Conservation (phyloP, 2,888 invertebrate species). For the Sinhomidia bicolor region DNA sequence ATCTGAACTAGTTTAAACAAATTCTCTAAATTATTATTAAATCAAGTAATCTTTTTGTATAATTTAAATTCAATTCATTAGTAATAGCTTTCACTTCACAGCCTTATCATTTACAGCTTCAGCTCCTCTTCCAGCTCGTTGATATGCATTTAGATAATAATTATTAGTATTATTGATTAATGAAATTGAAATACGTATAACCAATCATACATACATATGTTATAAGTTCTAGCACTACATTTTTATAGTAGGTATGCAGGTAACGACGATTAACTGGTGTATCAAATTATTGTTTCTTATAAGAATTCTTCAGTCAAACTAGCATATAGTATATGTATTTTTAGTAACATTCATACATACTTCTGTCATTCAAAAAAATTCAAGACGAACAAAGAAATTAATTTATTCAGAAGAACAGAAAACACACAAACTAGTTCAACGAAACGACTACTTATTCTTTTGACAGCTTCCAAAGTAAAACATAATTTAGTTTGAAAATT, state of each 20-base stretch:
- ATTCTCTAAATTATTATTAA: neutral
- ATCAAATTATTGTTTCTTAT: neutral
- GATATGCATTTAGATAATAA: slow-evolving; percentile 59
- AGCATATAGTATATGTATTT: too few species aligned
- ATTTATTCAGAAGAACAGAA: too few species aligned
- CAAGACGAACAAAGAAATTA: too few species aligned
- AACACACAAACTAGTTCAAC: too few species aligned
- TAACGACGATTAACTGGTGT: neutral
- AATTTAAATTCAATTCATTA: neutral
- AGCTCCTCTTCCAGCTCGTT: slow-evolving; percentile 68
- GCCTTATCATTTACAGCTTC: slow-evolving; percentile 65
- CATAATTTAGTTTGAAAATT: neutral
- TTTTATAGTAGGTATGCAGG: neutral
- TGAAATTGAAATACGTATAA: neutral
- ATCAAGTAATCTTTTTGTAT: neutral
- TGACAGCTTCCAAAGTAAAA: too few species aligned
- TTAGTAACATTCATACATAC: too few species aligned
- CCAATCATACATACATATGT: neutral
- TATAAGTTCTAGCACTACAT: neutral
- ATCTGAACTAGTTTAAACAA: neutral
- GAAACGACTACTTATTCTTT: too few species aligned
- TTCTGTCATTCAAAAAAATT: too few species aligned
- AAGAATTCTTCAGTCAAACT: too few species aligned
- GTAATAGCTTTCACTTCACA: slow-evolving; percentile 59
- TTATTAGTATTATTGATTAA: neutral